Evolutionary conservation across 2,797 vertebrate genomes (phyloP), one percentile per base, ranked within the genome.

Genomic region (Pagetopsis macropterus): DNA sequence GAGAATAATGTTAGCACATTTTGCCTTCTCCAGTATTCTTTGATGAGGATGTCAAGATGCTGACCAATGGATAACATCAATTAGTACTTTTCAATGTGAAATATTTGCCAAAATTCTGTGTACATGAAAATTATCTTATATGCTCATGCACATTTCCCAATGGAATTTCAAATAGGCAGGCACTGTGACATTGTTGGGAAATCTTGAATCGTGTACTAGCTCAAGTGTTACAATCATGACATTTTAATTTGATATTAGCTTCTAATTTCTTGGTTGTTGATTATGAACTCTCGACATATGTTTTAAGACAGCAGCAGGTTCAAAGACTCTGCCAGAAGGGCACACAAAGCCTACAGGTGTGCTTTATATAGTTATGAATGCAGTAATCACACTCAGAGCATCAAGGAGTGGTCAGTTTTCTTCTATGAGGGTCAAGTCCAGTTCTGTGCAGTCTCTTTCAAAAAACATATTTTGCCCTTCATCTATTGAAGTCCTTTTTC

Each of bases 381-480:
- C 83, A 84, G 79, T 78, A 52, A 67, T 75, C 64, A 79, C 75
- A 77, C 48, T 58, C 40, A 31, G 64, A 79, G 87, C 71, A 72
- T 73, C 64, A 58, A 51, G 31, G n/a, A 76, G 56, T 70, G 7
- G 84, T 96, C 94, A 97, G 93, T 97, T 98, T 90, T 98, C 97
- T 91, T 98, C 97, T 87, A 97, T 97, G 78, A 97, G 95, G 84
- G 95, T 96, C 91, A 97, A 93, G 92, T 97, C 96, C 87, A 97
- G 94, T 91, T 98, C 97, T 87, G 95, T 95, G 90, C 96, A 97
- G 92, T 97, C 96, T 89, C 96, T 95, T 91, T 97, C 95, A 88
- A 96, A 97, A 70, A 96, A 89, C 85, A 93, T 94, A 83, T 92
- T 93, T 89, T 95, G 89, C 78, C 81, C 93, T 65, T 78, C 92